Base-by-base conservation (phyloP, 2,797 vertebrate species). In the Euphonia xanthogaster region DNA sequence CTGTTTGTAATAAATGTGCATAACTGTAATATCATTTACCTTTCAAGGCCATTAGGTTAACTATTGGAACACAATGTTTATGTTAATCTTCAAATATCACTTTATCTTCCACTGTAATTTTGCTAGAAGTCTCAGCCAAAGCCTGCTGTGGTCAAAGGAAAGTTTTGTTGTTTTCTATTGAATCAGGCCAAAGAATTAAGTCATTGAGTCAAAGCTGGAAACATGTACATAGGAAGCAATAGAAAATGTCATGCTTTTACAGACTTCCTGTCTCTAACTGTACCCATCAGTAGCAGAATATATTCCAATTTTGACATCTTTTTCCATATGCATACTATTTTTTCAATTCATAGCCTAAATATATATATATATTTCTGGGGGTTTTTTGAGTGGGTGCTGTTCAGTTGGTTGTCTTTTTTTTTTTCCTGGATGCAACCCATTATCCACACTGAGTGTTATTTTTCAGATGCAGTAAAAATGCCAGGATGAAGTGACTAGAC, bases 401-500 rank as follows among this genome's bases (percentile, higher is more conserved):
- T 30, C 24, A 53, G 10, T 30, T 62, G 18, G 7, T 37, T 57
- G 13, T 6, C 21, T 35, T n/a, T n/a, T 20, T 35, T 17, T 37
- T 37, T 27, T 31, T 14, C 1, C 21, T 58, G 51, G 13, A 55
- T 68, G 22, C 15, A 61, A 35, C 4, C 24, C 28, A 10, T 88
- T 86, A 53, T 21, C 58, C 50, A 58, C 39, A 35, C 5, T 66
- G 28, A 33, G 12, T 84, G 74, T 20, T 91, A 8, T 27, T 70
- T 79, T 39, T 54, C 63, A 83, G 65, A 65, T 19, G 42, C 25
- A 90, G 50, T 61, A 37, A 87, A 91, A 93, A 93, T 39, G 23
- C 30, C 82, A 87, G 39, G 28, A 55, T 60, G 9, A 47, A 44
- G 48, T 35, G 89, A 86, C 24, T 27, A 39, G 19, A 19, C 72